Percentiles rank a stretch among this genome's conserved stretches.
Evolutionary conservation across 2,797 vertebrate genomes (phyloP).

Genomic region (Typhlichthys subterraneus): DNA sequence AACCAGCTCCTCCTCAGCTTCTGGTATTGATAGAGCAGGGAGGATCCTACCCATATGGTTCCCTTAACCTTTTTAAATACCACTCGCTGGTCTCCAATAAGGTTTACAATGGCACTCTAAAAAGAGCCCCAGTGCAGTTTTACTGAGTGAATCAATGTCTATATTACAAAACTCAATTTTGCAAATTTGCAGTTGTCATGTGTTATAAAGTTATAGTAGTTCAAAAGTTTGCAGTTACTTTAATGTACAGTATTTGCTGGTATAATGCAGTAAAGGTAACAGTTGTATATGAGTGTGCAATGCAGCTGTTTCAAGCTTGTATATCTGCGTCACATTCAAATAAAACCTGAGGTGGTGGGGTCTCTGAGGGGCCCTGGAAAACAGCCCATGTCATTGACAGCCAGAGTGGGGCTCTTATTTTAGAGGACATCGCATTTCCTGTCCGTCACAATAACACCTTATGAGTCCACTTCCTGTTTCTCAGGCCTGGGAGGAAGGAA

Average conservation of each 20-base stretch:
- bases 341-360: constrained; percentile 11
- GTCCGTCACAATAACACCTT: constrained; percentile 82
- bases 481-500: constrained; percentile 82
- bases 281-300: constrained; percentile 3
- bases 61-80: constrained; percentile 46
- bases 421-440: constrained; percentile 83
- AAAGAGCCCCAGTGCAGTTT: too few relatives aligned
- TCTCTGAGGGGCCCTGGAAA: constrained; percentile 61
- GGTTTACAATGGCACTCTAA: too few relatives aligned
- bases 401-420: constrained; percentile 76
- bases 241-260: background rate
- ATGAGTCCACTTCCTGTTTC: constrained; percentile 82
- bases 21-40: constrained; percentile 54
- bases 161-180: too few relatives aligned
- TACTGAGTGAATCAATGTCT: too few relatives aligned
- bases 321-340: constrained; percentile 28
- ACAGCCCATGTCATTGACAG: constrained; percentile 72
- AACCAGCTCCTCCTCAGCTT: constrained; percentile 70
- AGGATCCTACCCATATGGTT: constrained; percentile 57
- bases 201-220: too few relatives aligned
- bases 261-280: too few relatives aligned
- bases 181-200: too few relatives aligned
- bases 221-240: too few relatives aligned
- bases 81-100: constrained; percentile 6
- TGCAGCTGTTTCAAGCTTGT: constrained; percentile 5